Evolutionary conservation across 1,140 invertebrate species (phyloP), one percentile per base, ranked within the genome.

Genomic region (Doryteuthis pealeii): DNA sequence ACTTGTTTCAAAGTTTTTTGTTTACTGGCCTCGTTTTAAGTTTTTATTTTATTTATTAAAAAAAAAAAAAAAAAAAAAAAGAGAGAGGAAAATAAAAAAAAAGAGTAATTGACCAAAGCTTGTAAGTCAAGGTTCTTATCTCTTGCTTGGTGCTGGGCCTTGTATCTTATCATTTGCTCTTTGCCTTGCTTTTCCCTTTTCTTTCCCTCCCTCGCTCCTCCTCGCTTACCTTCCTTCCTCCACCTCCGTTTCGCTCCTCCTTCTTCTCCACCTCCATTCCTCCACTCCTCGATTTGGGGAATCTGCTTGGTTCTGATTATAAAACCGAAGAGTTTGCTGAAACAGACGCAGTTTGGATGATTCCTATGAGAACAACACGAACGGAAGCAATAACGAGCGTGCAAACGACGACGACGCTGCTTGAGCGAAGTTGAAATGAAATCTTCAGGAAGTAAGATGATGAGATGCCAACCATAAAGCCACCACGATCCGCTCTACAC

Each of bases 281-380:
- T n/a, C n/a, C n/a, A 65, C 65, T 45, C 66, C 70, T 30, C 71
- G 54, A 45, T 33, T 70, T 35, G 58, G 70, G 43, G 66, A n/a
- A 74, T 62, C 14, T 65, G 31, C 68, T 62, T 33, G 32, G 54
- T 18, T 62, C 14, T 43, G 75, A 73, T 75, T 54, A 15, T 75
- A 72, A 74, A 73, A 33, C n/a, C 62, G 77, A 90, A 94, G 90
- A 92, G 91, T 84, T n/a, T 97, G 80, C 93, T 95, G 86, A 98
- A 98, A 87, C 96, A 98, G 91, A 95, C 93, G n/a, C 79, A 96
- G 95, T 77, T 89, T 98, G 66, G 95, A 97, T 88, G 96, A 97
- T 85, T 89, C 92, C 73, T 91, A 94, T 72, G 85, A 88, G 12
- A 83, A 82, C 67, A 78, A 78, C 22, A 73, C 83, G 84, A 76